These are phyloP conservation scores for Sinotaia quadrata DNA, from an alignment of 2,888 invertebrate genomes.

Conservation along the genomic window DNA sequence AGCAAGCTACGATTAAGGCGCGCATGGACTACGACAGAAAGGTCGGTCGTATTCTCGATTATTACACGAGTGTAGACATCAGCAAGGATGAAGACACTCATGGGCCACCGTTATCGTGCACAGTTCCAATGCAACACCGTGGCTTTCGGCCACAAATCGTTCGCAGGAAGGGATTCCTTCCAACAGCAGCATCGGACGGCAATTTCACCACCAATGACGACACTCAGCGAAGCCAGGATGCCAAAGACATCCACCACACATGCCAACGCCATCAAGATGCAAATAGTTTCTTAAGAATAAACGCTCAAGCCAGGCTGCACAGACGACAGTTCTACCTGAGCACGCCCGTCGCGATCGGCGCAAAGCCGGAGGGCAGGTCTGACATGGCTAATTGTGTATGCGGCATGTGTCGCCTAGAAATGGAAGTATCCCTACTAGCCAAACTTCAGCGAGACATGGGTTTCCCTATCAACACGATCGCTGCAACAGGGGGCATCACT, in stretches of 20 bases:
- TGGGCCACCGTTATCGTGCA: no score
- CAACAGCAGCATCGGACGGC: not conserved
- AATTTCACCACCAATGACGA: no score
- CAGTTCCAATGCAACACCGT: no score
- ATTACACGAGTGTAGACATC: slow-evolving; percentile 39
- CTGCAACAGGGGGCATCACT: not conserved
- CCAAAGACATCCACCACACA: not conserved
- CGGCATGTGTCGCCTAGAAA: slow-evolving; percentile 54
- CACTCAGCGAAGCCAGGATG: no score
- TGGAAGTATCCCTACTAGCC: slow-evolving; percentile 48
- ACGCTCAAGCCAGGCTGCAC: slow-evolving; percentile 47
- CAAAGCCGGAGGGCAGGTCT: not conserved
- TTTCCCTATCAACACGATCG: not conserved
- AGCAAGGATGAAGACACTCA: no score
- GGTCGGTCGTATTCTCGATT: slow-evolving; percentile 53
- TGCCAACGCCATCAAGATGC: not conserved
- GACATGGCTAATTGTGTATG: slow-evolving; percentile 49
- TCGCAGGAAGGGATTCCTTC: no score
- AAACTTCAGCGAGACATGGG: slow-evolving; percentile 24
- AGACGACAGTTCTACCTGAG: slow-evolving; percentile 52
- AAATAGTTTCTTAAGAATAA: slow-evolving; percentile 42
- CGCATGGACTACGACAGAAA: slow-evolving; percentile 50
- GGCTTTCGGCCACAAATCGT: no score
- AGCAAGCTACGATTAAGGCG: slow-evolving; percentile 42
- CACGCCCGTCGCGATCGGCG: slow-evolving; percentile 36